Evolutionary conservation across 2,888 invertebrate species (phyloP), one percentile per base, ranked within the genome.

Genomic region (Noctua comes): DNA sequence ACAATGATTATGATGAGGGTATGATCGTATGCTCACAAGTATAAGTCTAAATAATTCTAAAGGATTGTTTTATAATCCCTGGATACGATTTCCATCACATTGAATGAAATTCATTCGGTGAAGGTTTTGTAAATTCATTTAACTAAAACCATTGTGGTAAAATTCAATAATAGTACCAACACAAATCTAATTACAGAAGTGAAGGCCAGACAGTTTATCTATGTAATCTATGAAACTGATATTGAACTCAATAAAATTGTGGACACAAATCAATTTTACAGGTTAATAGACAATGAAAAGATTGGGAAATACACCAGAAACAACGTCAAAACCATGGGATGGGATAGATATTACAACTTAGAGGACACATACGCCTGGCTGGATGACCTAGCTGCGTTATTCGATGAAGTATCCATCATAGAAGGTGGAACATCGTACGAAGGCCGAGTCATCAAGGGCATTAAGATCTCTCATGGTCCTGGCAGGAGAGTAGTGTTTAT

Each of bases 321-420:
- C 16, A 92, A 92, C 59, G 59, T 90, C 5, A 88, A 88, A 78
- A 95, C 91, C 31, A 91, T 98, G 91, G 95, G 94, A 71, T 98
- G 98, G 97, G 97, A 95, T 24, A 95, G 94, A 0, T 98, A 98
- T 87, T 97, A 98, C 86, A 94, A 93, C 0, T 91, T 98, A 72
- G 96, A 97, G 0, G 97, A 97, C 73, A 98, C 98, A 36, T 93
- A 98, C 83, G 90, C 91, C 7, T 98, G 97, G 97, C 89, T 98
- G 59, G 96, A 97, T 72, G 94, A 95, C 70, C 89, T 98, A 73
- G 96, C 95, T 18, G 87, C 86, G 0, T 80, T 92, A 4, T 94
- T 97, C 90, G 95, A 97, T 4, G 89, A 93, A 18, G 90, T 97
- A 0, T 95, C 95, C 8, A 85, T 90, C 10, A 91, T 96, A 31